Evolutionary conservation across 2,888 invertebrate species (phyloP), one percentile per base, ranked within the genome.

Genomic region (Diaperis boleti): DNA sequence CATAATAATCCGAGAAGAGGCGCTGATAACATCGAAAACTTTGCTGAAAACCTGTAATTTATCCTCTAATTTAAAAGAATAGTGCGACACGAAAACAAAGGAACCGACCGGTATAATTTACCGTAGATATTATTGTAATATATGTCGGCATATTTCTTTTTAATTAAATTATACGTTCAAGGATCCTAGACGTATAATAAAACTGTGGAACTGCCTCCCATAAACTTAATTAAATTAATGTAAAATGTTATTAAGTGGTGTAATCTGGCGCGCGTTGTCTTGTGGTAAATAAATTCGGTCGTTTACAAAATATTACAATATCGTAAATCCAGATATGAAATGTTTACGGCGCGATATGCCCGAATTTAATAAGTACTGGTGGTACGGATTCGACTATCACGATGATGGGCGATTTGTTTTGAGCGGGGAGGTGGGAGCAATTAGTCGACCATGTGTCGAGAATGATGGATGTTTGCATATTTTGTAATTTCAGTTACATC

Each of bases 61-160:
- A 64, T 64, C 26, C 37, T 26, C 52, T 61, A 39, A 63, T 57
- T 59, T 63, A 35, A 63, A 49, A 56, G 57, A 50, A 64, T 63
- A 65, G 62, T 61, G 62, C 49, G 62, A 65, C 62, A 62, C 61
- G 61, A 64, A 66, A 69, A 69, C 68, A 69, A 70, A 67, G 68
- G 64, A 50, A 49, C 67, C 68, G 66, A 66, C 65, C 62, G 57
- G 42, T 60, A 56, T 70, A 70, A 70, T 70, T 70, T 67, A 70
- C 59, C 52, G 66, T 60, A 59, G 70, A 67, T 69, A 69, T 70
- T 69, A 70, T 69, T 70, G 67, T 70, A 70, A 70, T 70, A 70
- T 67, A 69, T 68, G 70, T 70, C 66, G 66, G 69, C 68, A 69
- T 69, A 70, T 69, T 70, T 70, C 68, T 70, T 70, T 70, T 70